Base-by-base conservation (phyloP, 2,888 invertebrate genomes). In the Caenorhabditis sulstoni region DNA sequence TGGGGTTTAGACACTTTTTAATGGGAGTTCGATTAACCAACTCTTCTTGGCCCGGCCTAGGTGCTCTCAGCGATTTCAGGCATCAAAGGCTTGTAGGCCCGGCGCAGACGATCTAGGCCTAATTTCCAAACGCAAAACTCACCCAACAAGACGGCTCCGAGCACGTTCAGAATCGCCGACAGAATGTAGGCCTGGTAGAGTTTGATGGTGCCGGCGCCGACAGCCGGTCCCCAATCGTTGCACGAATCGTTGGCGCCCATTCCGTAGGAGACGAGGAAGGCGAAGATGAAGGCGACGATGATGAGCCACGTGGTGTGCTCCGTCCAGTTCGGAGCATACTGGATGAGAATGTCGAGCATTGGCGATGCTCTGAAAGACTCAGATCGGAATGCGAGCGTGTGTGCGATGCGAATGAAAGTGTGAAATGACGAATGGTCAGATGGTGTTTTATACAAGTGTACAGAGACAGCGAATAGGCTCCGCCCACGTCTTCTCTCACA, bases 121-220 rank as follows among this genome's bases (percentile, higher is more conserved):
- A n/a, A n/a, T n/a, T n/a, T n/a, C n/a, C n/a, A n/a, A n/a, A n/a
- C n/a, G n/a, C n/a, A n/a, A n/a, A n/a, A 29, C 29, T 57, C 18
- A 85, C 85, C 96, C 90, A 99, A 95, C 59, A 98, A 93, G 83
- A 97, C 94, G 65, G 98, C 95, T 64, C 99, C 99, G 20, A 95
- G 94, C 80, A 97, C 94, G 92, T 99, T 98, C 91, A 97, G 97
- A 88, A 99, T 93, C 1, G 97, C 96, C 14, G 97, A 99, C 87
- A 99, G 93, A 82, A 96, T 93, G 91, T 98, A 99, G 29, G 99
- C 99, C 91, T 85, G 85, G 80, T 80, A 82, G 22, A 85, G 41
- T 61, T 83, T 83, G n/a, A 85, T 83, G 16, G 85, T 85, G 52
- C 85, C 85, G 0, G 85, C 85, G 35, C 85, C 85, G 0, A 85